Conservation (phyloP, 2,888 invertebrate species). For the Drosophila neonasuta region DNA sequence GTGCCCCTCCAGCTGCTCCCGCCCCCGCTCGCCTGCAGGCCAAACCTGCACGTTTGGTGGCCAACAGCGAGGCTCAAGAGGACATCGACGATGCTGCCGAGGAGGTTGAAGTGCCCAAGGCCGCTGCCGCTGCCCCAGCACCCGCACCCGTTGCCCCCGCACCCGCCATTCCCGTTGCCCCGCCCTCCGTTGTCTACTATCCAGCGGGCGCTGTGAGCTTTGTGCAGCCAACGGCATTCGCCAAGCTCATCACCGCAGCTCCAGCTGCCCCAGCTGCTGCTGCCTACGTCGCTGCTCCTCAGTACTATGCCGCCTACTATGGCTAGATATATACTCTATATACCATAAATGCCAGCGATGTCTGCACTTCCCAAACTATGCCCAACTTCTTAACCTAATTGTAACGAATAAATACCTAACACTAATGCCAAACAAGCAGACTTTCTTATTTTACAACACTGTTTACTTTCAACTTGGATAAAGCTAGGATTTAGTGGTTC, state of each 20-base stretch:
- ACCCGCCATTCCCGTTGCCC: constrained; percentile 21
- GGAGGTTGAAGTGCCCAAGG: constrained; percentile 53
- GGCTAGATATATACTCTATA: constrained; percentile 32
- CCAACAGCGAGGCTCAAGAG: constrained; percentile 67
- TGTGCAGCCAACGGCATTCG: constrained; percentile 65
- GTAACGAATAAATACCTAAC: constrained; percentile 24
- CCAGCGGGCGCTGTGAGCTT: constrained; percentile 73
- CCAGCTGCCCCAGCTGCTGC: constrained; percentile 20
- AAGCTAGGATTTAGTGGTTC: no score
- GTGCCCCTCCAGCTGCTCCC: constrained; percentile 38
- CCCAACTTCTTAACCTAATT: constrained; percentile 11
- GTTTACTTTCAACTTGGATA: no score
- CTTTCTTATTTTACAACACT: background rate
- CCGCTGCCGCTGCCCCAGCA: constrained; percentile 17
- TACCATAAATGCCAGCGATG: background rate
- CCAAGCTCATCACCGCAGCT: constrained; percentile 51
- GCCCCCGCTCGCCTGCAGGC: constrained; percentile 53
- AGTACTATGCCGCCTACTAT: constrained; percentile 62
- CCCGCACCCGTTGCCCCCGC: constrained; percentile 19
- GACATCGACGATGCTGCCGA: constrained; percentile 71
- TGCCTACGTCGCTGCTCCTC: constrained; percentile 53
- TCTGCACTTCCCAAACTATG: background rate
- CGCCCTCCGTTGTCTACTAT: constrained; percentile 66
- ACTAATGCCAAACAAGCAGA: background rate
- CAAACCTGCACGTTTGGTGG: constrained; percentile 60